Conservation (phyloP, 2,797 vertebrate genomes). For the Karalla daura region DNA sequence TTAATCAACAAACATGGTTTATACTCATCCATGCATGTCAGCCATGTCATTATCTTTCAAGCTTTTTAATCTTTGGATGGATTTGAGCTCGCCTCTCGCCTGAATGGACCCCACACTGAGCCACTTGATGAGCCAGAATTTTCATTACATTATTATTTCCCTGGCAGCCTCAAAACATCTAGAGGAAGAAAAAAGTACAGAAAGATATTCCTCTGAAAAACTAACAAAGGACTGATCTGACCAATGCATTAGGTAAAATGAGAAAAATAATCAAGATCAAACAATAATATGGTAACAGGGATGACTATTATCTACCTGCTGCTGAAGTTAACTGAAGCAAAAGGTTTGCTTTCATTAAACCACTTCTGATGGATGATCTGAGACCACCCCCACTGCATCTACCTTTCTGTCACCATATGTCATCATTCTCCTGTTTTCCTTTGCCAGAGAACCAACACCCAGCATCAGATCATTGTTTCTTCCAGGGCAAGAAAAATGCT, state of each 20-base stretch:
- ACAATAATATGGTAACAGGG: not conserved
- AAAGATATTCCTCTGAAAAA: slow-evolving; percentile 5
- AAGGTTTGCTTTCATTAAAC: slow-evolving; percentile 16
- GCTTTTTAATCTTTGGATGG: slow-evolving; percentile 41
- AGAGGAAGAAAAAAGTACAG: not conserved
- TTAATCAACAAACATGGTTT: slow-evolving; percentile 41
- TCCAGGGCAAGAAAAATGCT: slow-evolving; percentile 47
- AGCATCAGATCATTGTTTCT: slow-evolving; percentile 63
- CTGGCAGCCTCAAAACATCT: not conserved
- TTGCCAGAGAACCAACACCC: slow-evolving; percentile 34
- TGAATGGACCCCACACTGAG: slow-evolving; percentile 25
- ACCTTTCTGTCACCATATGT: slow-evolving; percentile 25
- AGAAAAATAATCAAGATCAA: not conserved
- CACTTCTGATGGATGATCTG: slow-evolving; percentile 22
- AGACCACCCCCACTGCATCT: not conserved
- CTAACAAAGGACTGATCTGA: not conserved
- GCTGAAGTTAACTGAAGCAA: not conserved
- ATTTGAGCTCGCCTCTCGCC: slow-evolving; percentile 3
- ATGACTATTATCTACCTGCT: not conserved
- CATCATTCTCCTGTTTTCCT: slow-evolving; percentile 7
- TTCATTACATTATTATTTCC: slow-evolving; percentile 54
- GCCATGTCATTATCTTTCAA: slow-evolving; percentile 36
- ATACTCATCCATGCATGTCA: slow-evolving; percentile 29
- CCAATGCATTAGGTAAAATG: not conserved
- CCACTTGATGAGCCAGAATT: slow-evolving; percentile 26